Conservation (phyloP, 2,113 vertebrate genomes). For the Clarias batrachus region DNA sequence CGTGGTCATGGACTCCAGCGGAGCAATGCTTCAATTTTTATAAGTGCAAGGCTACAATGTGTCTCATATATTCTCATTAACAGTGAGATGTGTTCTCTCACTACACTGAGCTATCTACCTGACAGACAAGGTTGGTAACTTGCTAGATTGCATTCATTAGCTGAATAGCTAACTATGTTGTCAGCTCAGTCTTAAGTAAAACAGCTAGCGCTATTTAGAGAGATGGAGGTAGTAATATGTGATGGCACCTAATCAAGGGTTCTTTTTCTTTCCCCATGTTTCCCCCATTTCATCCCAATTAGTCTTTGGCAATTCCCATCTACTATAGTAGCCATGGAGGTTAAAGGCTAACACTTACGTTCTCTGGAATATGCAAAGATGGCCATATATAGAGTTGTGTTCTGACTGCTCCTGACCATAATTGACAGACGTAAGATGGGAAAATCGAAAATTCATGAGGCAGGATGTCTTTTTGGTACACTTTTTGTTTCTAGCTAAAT, state of each 20-base stretch:
- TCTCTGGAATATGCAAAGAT: background rate
- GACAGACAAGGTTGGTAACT: background rate
- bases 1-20: background rate
- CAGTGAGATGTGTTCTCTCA: background rate
- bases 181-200: background rate
- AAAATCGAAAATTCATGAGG: too few species aligned
- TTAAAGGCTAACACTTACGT: background rate
- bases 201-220: background rate
- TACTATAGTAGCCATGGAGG: background rate
- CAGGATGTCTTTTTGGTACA: too few species aligned
- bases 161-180: background rate
- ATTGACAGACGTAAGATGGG: background rate
- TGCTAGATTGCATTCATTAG: constrained; percentile 9
- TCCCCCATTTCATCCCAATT: background rate
- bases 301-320: background rate
- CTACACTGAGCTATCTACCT: background rate
- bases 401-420: background rate
- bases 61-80: background rate
- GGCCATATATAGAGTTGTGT: background rate
- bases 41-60: background rate
- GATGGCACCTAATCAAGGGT: constrained; percentile 1
- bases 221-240: too few species aligned
- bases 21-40: background rate
- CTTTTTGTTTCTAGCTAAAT: background rate
- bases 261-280: background rate